Conservation (phyloP, 2,888 invertebrate species). For the Pecten maximus region DNA sequence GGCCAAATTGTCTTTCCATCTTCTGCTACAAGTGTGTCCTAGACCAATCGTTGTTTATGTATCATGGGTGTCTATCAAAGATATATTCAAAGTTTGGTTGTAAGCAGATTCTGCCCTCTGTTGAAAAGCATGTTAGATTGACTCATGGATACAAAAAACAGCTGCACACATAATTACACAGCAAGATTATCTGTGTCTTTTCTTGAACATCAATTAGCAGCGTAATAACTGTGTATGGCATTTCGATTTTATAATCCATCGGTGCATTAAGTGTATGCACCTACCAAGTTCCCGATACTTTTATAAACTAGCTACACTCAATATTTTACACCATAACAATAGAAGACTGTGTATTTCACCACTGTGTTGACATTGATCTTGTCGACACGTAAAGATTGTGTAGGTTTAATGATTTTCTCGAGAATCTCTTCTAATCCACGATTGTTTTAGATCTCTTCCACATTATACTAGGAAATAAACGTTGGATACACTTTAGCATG, state of each 20-base stretch:
- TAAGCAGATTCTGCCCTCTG: too few relatives aligned
- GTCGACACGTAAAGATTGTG: not conserved
- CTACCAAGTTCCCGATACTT: not conserved
- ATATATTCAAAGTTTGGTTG: too few relatives aligned
- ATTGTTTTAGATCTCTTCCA: not conserved
- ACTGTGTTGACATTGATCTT: not conserved
- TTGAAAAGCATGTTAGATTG: too few relatives aligned
- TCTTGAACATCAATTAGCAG: too few relatives aligned
- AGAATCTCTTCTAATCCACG: not conserved
- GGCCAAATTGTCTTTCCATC: too few relatives aligned
- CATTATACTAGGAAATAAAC: not conserved
- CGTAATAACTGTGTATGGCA: not conserved
- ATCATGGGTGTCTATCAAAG: too few relatives aligned
- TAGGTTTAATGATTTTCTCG: not conserved
- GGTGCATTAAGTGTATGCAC: not conserved
- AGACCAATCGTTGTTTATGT: too few relatives aligned
- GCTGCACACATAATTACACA: too few relatives aligned
- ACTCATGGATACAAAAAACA: too few relatives aligned
- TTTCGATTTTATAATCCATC: not conserved
- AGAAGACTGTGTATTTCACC: not conserved
- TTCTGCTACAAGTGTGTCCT: too few relatives aligned
- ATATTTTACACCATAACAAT: not conserved
- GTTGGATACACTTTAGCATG: not conserved
- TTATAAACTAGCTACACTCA: not conserved
- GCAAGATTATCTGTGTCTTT: too few relatives aligned